These are phyloP conservation scores for Rhombomys opimus DNA, from an alignment of 2,113 vertebrate genomes.

Conservation along the genomic window DNA sequence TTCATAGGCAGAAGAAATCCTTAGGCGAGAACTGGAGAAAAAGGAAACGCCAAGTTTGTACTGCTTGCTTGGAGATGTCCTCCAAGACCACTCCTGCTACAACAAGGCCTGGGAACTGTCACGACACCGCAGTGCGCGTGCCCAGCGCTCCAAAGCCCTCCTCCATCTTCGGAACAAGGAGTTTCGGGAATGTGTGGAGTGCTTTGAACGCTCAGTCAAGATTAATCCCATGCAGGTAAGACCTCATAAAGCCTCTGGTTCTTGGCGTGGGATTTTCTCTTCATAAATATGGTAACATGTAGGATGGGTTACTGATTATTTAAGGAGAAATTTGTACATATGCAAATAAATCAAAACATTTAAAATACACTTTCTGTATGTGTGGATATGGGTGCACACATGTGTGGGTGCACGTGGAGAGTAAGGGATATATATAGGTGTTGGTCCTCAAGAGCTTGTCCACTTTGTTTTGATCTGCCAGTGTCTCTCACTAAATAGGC, in stretches of 20 bases:
- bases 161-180: constrained; percentile 93
- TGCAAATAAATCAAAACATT: neutral
- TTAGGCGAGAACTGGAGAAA: constrained; percentile 93
- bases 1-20: constrained; percentile 94
- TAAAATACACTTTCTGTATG: neutral
- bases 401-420: neutral
- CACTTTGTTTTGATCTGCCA: neutral
- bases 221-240: constrained; percentile 96
- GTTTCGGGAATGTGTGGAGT: constrained; percentile 92
- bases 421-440: neutral
- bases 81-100: constrained; percentile 93
- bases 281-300: neutral
- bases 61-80: constrained; percentile 96
- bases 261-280: neutral
- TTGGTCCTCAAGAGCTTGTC: neutral
- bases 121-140: constrained; percentile 91
- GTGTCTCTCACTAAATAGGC: neutral
- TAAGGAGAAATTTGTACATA: neutral
- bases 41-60: constrained; percentile 93
- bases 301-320: neutral
- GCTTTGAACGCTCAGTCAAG: constrained; percentile 93
- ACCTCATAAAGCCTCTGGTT: neutral
- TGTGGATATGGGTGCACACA: neutral
- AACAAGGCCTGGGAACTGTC: constrained; percentile 97
- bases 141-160: constrained; percentile 96